Conservation (phyloP, 2,797 vertebrate species). For the Todus mexicanus region DNA sequence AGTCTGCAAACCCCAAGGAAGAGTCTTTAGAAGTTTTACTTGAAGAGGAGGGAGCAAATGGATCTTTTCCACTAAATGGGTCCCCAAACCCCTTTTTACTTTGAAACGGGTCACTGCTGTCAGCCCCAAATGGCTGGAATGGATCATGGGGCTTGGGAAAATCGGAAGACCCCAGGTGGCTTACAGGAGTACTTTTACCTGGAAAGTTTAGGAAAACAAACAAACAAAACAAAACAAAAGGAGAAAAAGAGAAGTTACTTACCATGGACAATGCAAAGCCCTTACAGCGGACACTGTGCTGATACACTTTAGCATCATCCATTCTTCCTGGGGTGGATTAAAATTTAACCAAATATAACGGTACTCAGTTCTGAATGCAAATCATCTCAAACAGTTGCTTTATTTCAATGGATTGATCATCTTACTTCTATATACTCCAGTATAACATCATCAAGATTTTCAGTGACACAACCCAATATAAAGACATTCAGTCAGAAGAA, state of each 20-base stretch:
- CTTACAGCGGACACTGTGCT: not conserved
- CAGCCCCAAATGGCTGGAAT: conserved; percentile 91
- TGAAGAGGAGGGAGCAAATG: conserved; percentile 89
- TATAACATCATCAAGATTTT: not conserved
- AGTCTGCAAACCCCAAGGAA: conserved; percentile 87
- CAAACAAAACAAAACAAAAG: not conserved
- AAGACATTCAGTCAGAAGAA: not conserved
- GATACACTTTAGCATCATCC: not conserved
- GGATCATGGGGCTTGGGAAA: conserved; percentile 88
- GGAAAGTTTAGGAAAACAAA: conserved; percentile 63
- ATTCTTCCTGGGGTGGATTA: not conserved
- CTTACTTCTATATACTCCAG: not conserved
- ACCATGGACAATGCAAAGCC: conserved; percentile 48
- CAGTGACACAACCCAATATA: not conserved
- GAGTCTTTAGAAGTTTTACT: conserved; percentile 89
- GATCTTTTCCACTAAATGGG: conserved; percentile 98
- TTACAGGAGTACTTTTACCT: conserved; percentile 96
- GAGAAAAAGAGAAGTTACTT: conserved; percentile 68
- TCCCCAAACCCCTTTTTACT: conserved; percentile 92
- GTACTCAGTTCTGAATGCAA: not conserved
- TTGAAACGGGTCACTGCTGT: conserved; percentile 89
- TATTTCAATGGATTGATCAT: not conserved
- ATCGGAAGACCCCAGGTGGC: conserved; percentile 82
- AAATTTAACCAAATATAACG: not conserved
- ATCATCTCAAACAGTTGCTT: not conserved